Base-by-base conservation (phyloP, 2,888 invertebrate genomes). In the Chaetogeoica ovagalla region DNA sequence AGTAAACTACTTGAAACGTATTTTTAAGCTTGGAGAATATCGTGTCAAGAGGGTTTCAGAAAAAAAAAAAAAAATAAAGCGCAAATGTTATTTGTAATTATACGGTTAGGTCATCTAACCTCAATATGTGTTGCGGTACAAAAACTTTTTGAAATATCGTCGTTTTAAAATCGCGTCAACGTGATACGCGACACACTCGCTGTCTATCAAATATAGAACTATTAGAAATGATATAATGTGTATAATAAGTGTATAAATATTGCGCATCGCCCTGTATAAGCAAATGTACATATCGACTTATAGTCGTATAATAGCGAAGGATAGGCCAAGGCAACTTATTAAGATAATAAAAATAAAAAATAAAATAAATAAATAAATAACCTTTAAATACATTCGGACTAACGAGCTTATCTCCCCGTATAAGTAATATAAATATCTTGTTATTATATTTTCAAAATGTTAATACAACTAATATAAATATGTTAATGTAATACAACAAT, bases 351-450 rank as follows among this genome's bases (percentile, higher is more conserved):
- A 13, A 48, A 48, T 48, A 63, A 30, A 9, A 9, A 43, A 43
- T 43, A 43, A 43, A 43, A 43, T 43, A 43, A 39, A 63, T n/a
- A n/a, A n/a, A 43, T 5, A 5, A 43, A 30, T 69, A 69, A 69
- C 52, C 52, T 69, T 69, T 69, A 69, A 55, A 69, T 69, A 69
- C 69, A 69, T 69, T 30, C 55, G 52, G 69, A 55, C 69, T 69
- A 69, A 69, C 5, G 11, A 55, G 69, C 23, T 69, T 69, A 69
- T 69, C n/a, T n/a, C 30, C 52, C 4, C 19, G 30, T 52, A 52
- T 60, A 60, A 37, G 5, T 63, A 63, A 37, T 63, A 37, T 63
- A 63, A 63, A 69, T 69, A 55, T 69, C 52, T n/a, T 21, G 52
- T 55, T 69, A 69, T 48, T 48, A 48, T 48, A 15, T 48, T 69